These are phyloP conservation scores for Agrypnia vestita DNA, from an alignment of 1,140 invertebrate genomes.

Conservation along the genomic window DNA sequence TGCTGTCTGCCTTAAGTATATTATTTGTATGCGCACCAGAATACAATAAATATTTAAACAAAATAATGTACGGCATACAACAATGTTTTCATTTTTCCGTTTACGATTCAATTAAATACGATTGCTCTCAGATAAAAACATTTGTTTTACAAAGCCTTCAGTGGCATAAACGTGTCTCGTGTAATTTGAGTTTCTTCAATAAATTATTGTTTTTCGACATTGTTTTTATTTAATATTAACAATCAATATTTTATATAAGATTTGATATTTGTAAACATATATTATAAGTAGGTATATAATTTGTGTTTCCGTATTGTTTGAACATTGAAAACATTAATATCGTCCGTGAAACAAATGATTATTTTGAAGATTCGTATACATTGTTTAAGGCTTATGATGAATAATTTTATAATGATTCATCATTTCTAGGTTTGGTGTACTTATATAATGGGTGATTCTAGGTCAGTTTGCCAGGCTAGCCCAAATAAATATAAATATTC, in stretches of 20 bases:
- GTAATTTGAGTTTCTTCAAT: too few species aligned
- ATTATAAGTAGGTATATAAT: slow-evolving; percentile 36
- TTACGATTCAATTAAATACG: too few species aligned
- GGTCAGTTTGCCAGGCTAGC: slow-evolving; percentile 15
- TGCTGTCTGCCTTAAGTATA: too few species aligned
- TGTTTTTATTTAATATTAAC: not conserved
- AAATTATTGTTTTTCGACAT: too few species aligned
- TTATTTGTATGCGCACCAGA: too few species aligned
- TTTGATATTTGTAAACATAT: slow-evolving; percentile 48
- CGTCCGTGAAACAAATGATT: slow-evolving; percentile 41
- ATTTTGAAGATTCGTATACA: slow-evolving; percentile 58
- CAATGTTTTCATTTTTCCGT: too few species aligned
- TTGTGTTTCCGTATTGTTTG: slow-evolving; percentile 35
- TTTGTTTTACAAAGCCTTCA: too few species aligned
- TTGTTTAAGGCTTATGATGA: slow-evolving; percentile 61
- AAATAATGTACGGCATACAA: too few species aligned
- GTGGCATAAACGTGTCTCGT: too few species aligned
- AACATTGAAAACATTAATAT: slow-evolving; percentile 36
- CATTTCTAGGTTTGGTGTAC: slow-evolving; percentile 53
- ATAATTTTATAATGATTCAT: slow-evolving; percentile 55
- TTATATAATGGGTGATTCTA: slow-evolving; percentile 21
- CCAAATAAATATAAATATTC: not conserved
- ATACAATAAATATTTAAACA: too few species aligned
- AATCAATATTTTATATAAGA: slow-evolving; percentile 46
- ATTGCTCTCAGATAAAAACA: too few species aligned